Conservation (phyloP, 2,113 vertebrate genomes). For the Vicugna pacos region DNA sequence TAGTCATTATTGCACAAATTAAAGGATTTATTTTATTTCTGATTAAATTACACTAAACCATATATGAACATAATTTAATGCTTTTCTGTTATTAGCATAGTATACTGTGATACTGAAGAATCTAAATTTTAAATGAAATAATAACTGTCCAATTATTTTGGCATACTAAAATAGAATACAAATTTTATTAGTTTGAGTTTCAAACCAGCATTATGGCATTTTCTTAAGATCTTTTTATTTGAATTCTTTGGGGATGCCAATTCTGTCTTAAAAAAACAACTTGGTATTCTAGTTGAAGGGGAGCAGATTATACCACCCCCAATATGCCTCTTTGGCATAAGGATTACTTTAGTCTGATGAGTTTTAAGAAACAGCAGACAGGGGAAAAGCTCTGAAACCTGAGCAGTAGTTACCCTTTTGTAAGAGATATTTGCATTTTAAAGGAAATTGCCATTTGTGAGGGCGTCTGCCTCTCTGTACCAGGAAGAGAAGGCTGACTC, state of each 20-base stretch:
- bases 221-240: not conserved
- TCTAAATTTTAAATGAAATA: slow-evolving; percentile 44
- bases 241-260: not conserved
- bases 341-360: not conserved
- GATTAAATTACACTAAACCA: not conserved
- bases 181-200: slow-evolving; percentile 46
- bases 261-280: not conserved
- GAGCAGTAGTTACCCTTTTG: not conserved
- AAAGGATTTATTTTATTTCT: slow-evolving; percentile 32
- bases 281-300: slow-evolving; percentile 22
- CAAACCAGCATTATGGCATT: not conserved
- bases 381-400: not conserved
- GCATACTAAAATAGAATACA: not conserved
- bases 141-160: not conserved
- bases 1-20: not conserved
- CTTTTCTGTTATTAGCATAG: not conserved
- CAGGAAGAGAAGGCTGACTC: not conserved
- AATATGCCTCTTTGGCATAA: not conserved
- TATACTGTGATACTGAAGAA: not conserved
- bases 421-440: not conserved
- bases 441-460: not conserved
- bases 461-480: not conserved
- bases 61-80: not conserved
- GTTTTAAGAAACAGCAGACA: not conserved
- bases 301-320: not conserved